phyloP scores from a whole-genome alignment of 2,888 invertebrate species.

The Cetonia aurata region DNA sequence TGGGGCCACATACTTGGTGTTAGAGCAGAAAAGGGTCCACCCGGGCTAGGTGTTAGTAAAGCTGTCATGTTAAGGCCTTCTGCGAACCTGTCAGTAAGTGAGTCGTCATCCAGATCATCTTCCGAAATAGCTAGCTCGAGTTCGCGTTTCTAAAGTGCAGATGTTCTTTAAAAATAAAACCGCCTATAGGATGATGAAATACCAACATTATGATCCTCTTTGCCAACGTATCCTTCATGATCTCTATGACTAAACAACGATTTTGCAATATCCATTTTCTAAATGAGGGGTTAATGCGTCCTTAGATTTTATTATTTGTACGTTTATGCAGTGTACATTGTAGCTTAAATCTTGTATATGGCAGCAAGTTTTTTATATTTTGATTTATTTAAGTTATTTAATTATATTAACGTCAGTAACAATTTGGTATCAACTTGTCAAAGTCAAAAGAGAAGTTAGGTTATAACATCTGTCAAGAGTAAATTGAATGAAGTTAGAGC shows the following conservation, averaged over 20 bases:
- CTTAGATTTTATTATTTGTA: background rate
- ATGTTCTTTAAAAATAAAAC: conserved; percentile 26
- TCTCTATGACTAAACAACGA: conserved; percentile 88
- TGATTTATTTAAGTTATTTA: no score
- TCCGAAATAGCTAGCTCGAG: conserved; percentile 84
- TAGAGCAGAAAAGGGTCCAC: conserved; percentile 94
- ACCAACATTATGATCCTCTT: conserved; percentile 82
- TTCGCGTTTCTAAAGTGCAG: conserved; percentile 73
- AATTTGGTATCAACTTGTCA: no score
- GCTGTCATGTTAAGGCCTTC: conserved; percentile 80
- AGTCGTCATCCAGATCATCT: conserved; percentile 76
- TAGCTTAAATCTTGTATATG: background rate
- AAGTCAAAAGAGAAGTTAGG: no score
- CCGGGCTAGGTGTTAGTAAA: conserved; percentile 80
- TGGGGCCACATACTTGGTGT: conserved; percentile 98
- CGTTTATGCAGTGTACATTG: background rate
- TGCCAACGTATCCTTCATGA: conserved; percentile 92
- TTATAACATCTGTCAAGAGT: no score
- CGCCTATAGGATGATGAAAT: conserved; percentile 3
- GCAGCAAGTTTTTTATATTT: no score
- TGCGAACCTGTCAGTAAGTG: conserved; percentile 71
- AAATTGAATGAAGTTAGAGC: no score
- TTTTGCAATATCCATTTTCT: conserved; percentile 89
- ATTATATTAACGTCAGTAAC: no score
- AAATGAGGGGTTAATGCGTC: background rate